Percentiles rank a stretch among this genome's conserved stretches.
Conservation (phyloP, 2,113 vertebrate genomes). For the Lichenostomus cassidix region DNA sequence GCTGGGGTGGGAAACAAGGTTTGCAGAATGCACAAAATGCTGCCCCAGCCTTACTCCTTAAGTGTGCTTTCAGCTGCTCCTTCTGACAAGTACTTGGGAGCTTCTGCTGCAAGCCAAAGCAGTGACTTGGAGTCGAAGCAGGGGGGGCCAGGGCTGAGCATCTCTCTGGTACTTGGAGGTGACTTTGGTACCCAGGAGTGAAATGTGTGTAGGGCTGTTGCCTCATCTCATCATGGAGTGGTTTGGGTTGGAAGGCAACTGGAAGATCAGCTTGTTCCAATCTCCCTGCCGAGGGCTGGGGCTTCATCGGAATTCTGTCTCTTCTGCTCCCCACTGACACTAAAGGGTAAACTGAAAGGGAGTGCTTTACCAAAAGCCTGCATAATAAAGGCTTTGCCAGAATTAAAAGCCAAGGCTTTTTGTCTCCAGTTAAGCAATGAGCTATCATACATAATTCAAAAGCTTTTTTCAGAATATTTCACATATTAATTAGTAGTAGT, state of each 20-base stretch:
- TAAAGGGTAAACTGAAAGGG: not conserved
- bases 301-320: not conserved
- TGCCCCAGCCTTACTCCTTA: not conserved
- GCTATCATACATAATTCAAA: conserved; percentile 43
- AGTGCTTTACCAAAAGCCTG: conserved; percentile 1
- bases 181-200: not conserved
- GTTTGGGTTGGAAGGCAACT: not conserved
- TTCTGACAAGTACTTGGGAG: fast-evolving
- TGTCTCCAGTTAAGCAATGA: not conserved
- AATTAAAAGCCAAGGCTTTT: conserved; percentile 15
- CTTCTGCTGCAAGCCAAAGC: not conserved
- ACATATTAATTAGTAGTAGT: conserved; percentile 26
- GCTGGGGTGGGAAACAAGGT: not conserved
- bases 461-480: conserved; percentile 31
- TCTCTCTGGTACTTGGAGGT: not conserved
- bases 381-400: not conserved
- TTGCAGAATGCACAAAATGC: not conserved
- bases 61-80: not conserved
- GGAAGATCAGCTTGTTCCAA: not conserved
- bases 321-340: not conserved
- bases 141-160: fast-evolving
- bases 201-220: fast-evolving
- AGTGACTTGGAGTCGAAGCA: not conserved
- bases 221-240: fast-evolving
- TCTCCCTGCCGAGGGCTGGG: not conserved